phyloP scores from a whole-genome alignment of 1,140 invertebrate species.

The Meloidogyne exigua region DNA sequence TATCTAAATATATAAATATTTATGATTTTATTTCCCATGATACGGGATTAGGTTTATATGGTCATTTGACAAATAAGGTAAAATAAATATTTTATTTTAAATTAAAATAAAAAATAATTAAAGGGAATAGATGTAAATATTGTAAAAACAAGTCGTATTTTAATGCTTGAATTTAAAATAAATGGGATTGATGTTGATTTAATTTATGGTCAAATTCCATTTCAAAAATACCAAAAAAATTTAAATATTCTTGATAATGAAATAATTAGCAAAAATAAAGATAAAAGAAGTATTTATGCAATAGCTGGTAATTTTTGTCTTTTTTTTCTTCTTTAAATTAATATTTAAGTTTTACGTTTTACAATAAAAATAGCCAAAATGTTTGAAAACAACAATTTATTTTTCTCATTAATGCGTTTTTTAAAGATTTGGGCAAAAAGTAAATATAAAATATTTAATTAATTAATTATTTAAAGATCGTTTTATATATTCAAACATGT shows the following conservation, averaged over 20 bases:
- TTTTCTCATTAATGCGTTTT: not conserved
- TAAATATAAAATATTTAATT: not conserved
- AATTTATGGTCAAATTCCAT: too few relatives aligned
- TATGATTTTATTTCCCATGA: conserved; percentile 6
- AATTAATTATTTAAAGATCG: not conserved
- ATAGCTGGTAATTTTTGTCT: not conserved
- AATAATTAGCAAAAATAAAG: not conserved
- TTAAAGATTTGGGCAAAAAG: conserved; percentile 16
- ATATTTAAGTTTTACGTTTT: not conserved
- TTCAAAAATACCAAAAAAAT: not conserved
- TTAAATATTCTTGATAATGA: not conserved
- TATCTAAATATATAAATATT: not conserved
- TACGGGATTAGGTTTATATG: not conserved
- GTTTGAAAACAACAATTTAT: not conserved
- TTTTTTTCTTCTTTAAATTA: too few relatives aligned
- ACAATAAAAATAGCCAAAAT: not conserved
- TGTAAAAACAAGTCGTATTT: conserved; percentile 1
- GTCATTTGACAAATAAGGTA: not conserved
- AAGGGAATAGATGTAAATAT: not conserved
- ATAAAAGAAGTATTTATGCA: not conserved
- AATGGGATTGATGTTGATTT: too few relatives aligned
- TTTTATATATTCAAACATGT: conserved; percentile 13
- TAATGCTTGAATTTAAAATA: not conserved
- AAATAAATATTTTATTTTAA: not conserved
- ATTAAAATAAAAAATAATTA: not conserved